Base-by-base conservation (phyloP, 1,140 invertebrate genomes). In the Polypedilum vanderplanki region DNA sequence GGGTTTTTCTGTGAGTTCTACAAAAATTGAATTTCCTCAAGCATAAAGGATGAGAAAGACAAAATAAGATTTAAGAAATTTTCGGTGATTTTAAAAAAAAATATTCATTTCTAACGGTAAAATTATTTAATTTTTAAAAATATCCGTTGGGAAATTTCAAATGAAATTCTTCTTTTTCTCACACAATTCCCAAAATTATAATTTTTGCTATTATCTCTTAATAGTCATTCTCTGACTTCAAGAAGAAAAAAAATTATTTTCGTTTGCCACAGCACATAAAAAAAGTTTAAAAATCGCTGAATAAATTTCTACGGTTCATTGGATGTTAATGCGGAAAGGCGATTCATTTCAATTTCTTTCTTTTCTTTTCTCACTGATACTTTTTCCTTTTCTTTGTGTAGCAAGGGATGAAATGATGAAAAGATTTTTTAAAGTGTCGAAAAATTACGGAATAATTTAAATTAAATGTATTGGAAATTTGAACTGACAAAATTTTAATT, bases 261-360 rank as follows among this genome's bases (percentile, higher is more conserved):
- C 15, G 1, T 12, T 15, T 46, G 41, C 41, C 17, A 18, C 17
- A 17, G 65, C n/a, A 22, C 9, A 70, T 22, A 70, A 70, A 70
- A 67, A 70, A 70, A 20, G 17, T 70, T 70, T 57, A 57, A 57
- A 57, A 57, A 57, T 57, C 46, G 46, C 46, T 12, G 46, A 57
- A 57, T 57, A 57, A 57, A 57, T 57, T 57, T 57, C 20, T 22
- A 20, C 18, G 65, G 65, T 70, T 70, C 65, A 70, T 70, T 70
- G 65, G 65, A 70, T 70, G 65, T 18, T 70, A 70, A 70, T 70
- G 65, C 65, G 17, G 17, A 18, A 70, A 70, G 20, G 65, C 65
- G 65, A 70, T 70, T 70, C 65, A 18, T 70, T 70, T 70, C 17
- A 70, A 70, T 70, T 70, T 20, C 18, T 18, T 67, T n/a, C 18